Percentiles rank a stretch among this genome's conserved stretches.
Evolutionary conservation across 2,797 vertebrate species (phyloP).

Genomic region (Anomalospiza imberbis): DNA sequence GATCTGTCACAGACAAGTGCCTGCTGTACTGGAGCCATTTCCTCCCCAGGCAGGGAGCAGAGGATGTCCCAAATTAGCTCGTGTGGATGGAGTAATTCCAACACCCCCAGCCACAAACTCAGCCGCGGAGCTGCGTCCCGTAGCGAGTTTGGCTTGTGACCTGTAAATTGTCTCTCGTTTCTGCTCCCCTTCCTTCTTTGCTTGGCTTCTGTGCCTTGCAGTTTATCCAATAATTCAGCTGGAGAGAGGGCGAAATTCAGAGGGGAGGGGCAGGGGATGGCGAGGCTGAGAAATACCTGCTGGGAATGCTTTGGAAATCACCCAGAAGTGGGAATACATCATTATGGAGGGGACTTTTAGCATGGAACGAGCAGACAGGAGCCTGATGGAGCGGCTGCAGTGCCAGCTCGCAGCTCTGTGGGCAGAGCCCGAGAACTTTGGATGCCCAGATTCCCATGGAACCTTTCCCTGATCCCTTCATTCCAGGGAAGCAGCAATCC

Average conservation of each 20-base stretch:
- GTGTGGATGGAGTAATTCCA: slow-evolving; percentile 12
- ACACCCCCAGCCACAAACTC: neutral
- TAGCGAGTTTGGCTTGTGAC: neutral
- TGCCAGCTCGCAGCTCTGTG: neutral
- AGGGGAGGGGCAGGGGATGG: neutral
- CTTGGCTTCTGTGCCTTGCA: neutral
- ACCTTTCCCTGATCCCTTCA: neutral
- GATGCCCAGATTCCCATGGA: neutral
- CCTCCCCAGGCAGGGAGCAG: slow-evolving; percentile 35
- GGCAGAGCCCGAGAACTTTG: neutral
- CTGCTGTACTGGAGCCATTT: slow-evolving; percentile 20
- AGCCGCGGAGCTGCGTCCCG: neutral
- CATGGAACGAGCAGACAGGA: neutral
- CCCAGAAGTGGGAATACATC: neutral
- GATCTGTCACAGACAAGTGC: slow-evolving; percentile 53
- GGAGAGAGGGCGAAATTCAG: neutral
- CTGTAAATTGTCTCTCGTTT: neutral
- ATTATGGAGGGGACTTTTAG: neutral
- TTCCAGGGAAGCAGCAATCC: neutral
- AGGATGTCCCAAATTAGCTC: slow-evolving; percentile 26
- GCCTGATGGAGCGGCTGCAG: neutral
- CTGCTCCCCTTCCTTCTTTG: neutral
- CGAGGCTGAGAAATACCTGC: slow-evolving; percentile 3
- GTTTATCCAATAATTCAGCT: neutral
- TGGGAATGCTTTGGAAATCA: neutral